Evolutionary conservation across 2,113 vertebrate species (phyloP).

Genomic region (Zosterops pallidus): DNA sequence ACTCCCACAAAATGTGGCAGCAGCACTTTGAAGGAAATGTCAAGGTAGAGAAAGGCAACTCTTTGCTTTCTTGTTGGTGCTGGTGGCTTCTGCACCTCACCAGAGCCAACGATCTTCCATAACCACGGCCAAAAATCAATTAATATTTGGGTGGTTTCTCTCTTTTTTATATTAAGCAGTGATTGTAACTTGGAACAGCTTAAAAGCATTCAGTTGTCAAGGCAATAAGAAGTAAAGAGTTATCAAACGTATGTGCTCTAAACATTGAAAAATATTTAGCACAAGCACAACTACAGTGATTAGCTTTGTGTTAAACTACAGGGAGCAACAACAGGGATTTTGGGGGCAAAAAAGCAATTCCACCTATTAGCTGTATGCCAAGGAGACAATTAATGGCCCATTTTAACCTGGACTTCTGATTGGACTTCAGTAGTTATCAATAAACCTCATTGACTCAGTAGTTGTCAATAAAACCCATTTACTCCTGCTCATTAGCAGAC

Average conservation of each 20-base stretch:
- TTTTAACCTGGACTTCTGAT: neutral
- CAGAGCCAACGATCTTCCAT: constrained; percentile 19
- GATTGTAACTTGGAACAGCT: neutral
- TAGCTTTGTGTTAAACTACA: neutral
- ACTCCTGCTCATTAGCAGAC: neutral
- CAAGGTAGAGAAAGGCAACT: neutral
- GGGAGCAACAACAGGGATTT: neutral
- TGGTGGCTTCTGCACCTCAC: neutral
- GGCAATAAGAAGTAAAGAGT: neutral
- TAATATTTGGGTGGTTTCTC: neutral
- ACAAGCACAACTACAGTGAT: neutral
- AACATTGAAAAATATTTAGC: neutral
- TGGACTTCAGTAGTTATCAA: neutral
- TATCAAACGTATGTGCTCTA: neutral
- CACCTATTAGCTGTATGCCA: neutral
- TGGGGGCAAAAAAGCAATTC: neutral
- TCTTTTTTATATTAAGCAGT: neutral
- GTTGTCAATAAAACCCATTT: neutral
- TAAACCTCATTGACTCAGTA: neutral
- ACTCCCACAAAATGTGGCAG: neutral
- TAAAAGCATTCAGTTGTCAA: constrained; percentile 34
- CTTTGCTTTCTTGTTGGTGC: neutral
- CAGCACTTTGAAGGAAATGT: neutral
- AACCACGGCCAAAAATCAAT: constrained; percentile 20
- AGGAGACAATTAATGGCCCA: neutral